Conservation (phyloP, 1,140 invertebrate genomes). For the Halictus rubicundus region DNA sequence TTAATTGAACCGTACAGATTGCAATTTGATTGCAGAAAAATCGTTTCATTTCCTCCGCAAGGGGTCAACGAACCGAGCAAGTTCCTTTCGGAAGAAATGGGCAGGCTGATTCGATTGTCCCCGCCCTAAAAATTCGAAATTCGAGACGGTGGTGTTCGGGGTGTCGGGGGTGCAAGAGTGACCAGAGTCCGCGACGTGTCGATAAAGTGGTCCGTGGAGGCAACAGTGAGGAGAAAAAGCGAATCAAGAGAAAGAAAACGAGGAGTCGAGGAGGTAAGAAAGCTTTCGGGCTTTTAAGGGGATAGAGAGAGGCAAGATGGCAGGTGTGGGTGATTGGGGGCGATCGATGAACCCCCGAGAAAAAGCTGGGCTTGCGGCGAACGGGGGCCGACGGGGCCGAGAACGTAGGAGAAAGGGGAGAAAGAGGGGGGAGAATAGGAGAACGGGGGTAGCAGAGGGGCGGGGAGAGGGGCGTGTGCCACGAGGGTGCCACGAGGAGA, state of each 20-base stretch:
- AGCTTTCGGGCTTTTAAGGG: conserved; percentile 63
- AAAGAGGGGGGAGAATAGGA: conserved; percentile 36
- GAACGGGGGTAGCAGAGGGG: conserved; percentile 54
- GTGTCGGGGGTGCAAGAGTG: too few species aligned
- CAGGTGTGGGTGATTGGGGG: conserved; percentile 76
- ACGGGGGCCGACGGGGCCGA: conserved; percentile 34
- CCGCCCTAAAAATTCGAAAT: neutral
- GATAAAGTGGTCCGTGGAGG: neutral
- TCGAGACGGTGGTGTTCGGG: too few species aligned
- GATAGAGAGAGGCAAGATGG: conserved; percentile 71
- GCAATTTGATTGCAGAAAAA: too few species aligned
- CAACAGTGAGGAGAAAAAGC: neutral
- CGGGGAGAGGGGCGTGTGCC: conserved; percentile 57
- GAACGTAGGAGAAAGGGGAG: neutral
- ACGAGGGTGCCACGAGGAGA: conserved; percentile 66
- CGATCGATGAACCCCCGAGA: conserved; percentile 78
- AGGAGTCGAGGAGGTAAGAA: conserved; percentile 27
- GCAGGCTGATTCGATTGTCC: neutral
- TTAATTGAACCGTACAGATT: too few species aligned
- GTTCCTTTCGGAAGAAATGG: neutral
- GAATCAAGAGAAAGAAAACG: conserved; percentile 3
- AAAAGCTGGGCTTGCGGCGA: conserved; percentile 70
- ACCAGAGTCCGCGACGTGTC: neutral
- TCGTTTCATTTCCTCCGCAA: too few species aligned
- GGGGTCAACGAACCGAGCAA: too few species aligned